These are phyloP conservation scores for Melipona beecheii DNA, from an alignment of 2,888 invertebrate species.

Conservation along the genomic window DNA sequence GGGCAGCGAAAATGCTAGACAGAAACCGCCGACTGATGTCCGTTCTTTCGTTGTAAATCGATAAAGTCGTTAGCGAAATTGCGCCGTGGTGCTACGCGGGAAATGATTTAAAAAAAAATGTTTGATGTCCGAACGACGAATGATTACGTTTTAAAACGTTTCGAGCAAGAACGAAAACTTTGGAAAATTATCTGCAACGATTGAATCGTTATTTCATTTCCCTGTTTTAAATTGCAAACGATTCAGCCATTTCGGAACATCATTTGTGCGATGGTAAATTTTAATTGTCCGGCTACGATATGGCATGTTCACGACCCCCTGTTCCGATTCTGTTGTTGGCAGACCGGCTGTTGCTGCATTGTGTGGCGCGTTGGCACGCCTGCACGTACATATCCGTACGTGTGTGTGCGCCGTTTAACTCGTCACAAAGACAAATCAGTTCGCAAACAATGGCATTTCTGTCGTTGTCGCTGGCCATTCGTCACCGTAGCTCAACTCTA, in stretches of 20 bases:
- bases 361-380: conserved; percentile 17
- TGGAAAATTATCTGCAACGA: too few relatives aligned
- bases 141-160: too few relatives aligned
- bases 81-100: fast-evolving
- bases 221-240: too few relatives aligned
- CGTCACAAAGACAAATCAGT: conserved; percentile 69
- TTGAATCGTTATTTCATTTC: too few relatives aligned
- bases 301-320: conserved; percentile 61
- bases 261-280: conserved; percentile 73
- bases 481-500: not conserved
- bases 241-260: too few relatives aligned
- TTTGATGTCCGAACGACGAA: too few relatives aligned
- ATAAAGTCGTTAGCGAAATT: conserved; percentile 13
- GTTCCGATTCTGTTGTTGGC: conserved; percentile 70
- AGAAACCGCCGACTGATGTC: conserved; percentile 23
- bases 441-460: conserved; percentile 73
- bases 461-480: conserved; percentile 60
- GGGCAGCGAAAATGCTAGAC: conserved; percentile 51
- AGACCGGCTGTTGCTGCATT: conserved; percentile 52
- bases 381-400: not conserved
- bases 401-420: conserved; percentile 39
- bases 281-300: conserved; percentile 71
- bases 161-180: too few relatives aligned
- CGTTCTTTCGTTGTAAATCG: not conserved
- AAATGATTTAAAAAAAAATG: not conserved